Conservation (phyloP, 2,888 invertebrate genomes). For the Caenorhabditis sp. region DNA sequence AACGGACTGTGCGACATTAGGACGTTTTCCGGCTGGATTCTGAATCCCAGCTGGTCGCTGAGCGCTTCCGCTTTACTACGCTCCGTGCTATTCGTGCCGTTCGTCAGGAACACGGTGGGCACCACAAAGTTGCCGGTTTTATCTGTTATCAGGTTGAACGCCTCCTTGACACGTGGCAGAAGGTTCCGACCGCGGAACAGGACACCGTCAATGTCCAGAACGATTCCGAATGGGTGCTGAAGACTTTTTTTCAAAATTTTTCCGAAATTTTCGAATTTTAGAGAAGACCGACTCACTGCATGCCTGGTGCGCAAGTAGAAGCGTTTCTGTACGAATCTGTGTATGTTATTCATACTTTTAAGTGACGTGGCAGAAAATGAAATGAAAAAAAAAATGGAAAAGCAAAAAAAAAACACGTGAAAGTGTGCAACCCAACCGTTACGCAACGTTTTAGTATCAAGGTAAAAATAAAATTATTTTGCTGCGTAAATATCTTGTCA, state of each 20-base stretch:
- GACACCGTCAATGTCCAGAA: slow-evolving; percentile 88
- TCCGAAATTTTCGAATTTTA: neutral
- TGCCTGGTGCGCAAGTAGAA: slow-evolving; percentile 44
- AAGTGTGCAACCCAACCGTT: no score
- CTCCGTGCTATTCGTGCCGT: slow-evolving; percentile 87
- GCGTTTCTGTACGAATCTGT: slow-evolving; percentile 55
- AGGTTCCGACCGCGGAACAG: slow-evolving; percentile 87
- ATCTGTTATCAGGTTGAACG: slow-evolving; percentile 86
- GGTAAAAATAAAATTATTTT: no score
- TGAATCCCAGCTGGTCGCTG: slow-evolving; percentile 86
- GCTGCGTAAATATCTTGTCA: no score
- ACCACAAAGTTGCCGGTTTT: slow-evolving; percentile 86
- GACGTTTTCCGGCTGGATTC: slow-evolving; percentile 83
- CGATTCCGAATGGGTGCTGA: slow-evolving; percentile 86
- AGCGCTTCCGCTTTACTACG: slow-evolving; percentile 86
- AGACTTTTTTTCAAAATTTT: slow-evolving; percentile 6
- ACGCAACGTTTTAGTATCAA: no score
- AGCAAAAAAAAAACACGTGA: no score
- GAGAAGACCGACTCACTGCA: slow-evolving; percentile 18
- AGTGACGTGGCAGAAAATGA: neutral
- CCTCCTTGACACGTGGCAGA: slow-evolving; percentile 86
- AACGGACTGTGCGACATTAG: slow-evolving; percentile 88
- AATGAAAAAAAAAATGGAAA: no score
- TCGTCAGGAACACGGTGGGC: slow-evolving; percentile 87
- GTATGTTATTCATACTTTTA: slow-evolving; percentile 48